Evolutionary conservation across 2,113 vertebrate species (phyloP).

Genomic region (Erythrocebus patas): DNA sequence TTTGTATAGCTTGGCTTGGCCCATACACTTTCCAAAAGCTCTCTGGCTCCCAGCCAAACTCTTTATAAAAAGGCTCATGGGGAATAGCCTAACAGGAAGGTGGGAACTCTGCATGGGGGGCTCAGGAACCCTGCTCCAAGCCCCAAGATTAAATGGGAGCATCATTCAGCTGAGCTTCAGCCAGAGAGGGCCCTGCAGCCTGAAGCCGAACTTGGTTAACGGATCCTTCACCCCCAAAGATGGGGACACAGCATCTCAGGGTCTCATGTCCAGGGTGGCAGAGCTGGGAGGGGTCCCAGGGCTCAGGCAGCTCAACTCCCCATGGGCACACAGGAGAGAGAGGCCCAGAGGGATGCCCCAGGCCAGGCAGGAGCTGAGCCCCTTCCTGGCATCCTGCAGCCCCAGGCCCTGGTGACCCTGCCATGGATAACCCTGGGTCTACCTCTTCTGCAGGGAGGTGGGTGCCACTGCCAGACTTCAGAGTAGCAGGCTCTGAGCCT

Average conservation of each 20-base stretch:
- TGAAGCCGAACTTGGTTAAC: background rate
- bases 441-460: background rate
- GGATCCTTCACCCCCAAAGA: background rate
- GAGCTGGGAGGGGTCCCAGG: background rate
- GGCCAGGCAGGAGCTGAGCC: background rate
- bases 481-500: background rate
- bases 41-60: constrained; percentile 51
- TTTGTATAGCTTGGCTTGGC: constrained; percentile 63
- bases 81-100: constrained; percentile 42
- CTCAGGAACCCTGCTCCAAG: background rate
- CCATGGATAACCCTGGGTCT: background rate
- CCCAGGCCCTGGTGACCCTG: no score
- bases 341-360: background rate
- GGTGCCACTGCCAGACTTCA: background rate
- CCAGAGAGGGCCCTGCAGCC: background rate
- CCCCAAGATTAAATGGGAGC: background rate
- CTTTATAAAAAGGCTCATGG: constrained; percentile 37
- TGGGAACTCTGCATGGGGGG: constrained; percentile 52
- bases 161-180: background rate
- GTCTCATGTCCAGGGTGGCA: background rate
- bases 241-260: background rate
- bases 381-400: background rate
- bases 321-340: background rate
- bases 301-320: background rate
- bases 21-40: constrained; percentile 51